Base-by-base conservation (phyloP, 2,113 vertebrate genomes). In the Nipponia nippon region DNA sequence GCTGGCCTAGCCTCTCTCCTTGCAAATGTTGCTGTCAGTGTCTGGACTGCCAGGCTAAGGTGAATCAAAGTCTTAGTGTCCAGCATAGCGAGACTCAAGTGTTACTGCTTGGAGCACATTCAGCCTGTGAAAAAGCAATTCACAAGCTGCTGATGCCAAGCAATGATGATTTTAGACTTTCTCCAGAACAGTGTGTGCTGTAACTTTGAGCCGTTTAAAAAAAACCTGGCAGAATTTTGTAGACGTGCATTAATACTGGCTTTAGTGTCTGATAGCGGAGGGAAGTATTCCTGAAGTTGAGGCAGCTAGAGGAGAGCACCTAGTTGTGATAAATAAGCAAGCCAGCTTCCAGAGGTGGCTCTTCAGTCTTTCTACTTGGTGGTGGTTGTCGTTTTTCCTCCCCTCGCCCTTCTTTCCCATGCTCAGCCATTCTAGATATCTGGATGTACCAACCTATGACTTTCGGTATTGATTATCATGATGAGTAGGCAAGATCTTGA, bases 111-210 rank as follows among this genome's bases (percentile, higher is more conserved):
- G 90, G 75, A 95, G 90, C n/a, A 62, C 29, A 4, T 77, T 94
- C 75, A 93, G 49, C 53, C 53, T 88, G 58, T 46, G 58, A 69
- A 58, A 85, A 93, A 95, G 79, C 44, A 85, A 62, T 73, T 94
- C 67, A 29, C 62, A 61, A 61, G 75, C 92, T 96, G 94, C 80
- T 75, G 42, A 81, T 95, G 93, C 85, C 90, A 93, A 90, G 88
- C 75, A 93, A 17, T 69, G 90, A 92, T 90, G 87, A 83, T 81
- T 96, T 94, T 62, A 90, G 92, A 86, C 71, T 77, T 72, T 82
- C 56, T 94, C 29, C 46, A 70, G 93, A 94, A 95, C 92, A 94
- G 47, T 7, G 26, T 58, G 92, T 97, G 85, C 95, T 93, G 40
- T 79, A 94, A 77, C 78, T 94, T 85, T 12, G 52, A 90, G 70